Evolutionary conservation across 2,113 vertebrate genomes (phyloP).

Genomic region (Sapayoa aenigma): DNA sequence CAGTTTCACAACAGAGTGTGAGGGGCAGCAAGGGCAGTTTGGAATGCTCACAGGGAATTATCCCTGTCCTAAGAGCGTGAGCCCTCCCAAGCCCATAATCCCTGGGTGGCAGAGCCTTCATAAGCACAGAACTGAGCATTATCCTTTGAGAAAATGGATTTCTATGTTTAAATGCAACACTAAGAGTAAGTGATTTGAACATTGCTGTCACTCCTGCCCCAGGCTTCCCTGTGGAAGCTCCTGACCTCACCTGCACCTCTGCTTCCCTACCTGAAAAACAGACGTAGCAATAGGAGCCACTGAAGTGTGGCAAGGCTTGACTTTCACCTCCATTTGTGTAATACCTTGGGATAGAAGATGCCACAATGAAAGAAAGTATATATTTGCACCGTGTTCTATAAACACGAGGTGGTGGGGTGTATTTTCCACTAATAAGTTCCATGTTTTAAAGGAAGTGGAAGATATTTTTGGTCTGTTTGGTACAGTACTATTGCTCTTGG

Average conservation of each 20-base stretch:
- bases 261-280: neutral
- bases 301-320: neutral
- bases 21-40: neutral
- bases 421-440: neutral
- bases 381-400: neutral
- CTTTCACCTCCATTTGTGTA: neutral
- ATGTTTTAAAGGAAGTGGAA: neutral
- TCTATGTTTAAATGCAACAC: neutral
- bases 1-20: neutral
- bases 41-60: neutral
- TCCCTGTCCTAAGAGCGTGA: neutral
- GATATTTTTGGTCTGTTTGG: neutral
- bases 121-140: neutral
- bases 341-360: neutral
- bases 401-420: neutral
- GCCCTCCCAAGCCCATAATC: neutral
- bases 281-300: neutral
- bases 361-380: neutral
- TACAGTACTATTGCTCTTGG: neutral
- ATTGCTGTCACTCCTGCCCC: neutral
- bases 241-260: neutral
- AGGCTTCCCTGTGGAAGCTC: neutral
- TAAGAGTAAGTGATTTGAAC: neutral
- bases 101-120: neutral
- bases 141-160: neutral